Evolutionary conservation across 2,888 invertebrate genomes (phyloP).

Genomic region (Celastrina argiolus): DNA sequence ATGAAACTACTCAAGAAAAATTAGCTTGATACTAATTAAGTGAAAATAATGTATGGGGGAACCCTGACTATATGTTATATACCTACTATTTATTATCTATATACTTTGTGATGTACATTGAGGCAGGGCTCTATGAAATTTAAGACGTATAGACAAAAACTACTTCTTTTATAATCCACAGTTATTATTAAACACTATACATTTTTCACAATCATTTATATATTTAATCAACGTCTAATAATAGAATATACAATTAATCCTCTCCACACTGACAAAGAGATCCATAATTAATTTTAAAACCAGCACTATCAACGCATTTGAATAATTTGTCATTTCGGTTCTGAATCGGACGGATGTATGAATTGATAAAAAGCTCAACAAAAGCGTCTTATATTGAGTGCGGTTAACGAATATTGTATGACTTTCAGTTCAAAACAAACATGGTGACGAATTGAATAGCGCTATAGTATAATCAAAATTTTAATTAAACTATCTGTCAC

Average conservation of each 20-base stretch:
- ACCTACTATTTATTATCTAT: no score
- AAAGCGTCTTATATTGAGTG: constrained; percentile 40
- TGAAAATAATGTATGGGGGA: no score
- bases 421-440: constrained; percentile 48
- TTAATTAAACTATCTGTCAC: constrained; percentile 32
- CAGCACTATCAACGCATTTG: constrained; percentile 42
- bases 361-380: constrained; percentile 53
- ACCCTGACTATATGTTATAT: no score
- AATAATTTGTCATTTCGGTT: constrained; percentile 46
- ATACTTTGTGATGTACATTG: no score
- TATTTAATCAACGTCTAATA: constrained; percentile 16
- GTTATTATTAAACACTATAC: background rate
- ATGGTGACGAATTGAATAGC: constrained; percentile 45
- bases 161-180: background rate
- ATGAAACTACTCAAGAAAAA: no score
- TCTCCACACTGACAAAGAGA: constrained; percentile 37
- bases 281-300: constrained; percentile 37
- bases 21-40: no score
- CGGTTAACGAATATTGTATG: constrained; percentile 51
- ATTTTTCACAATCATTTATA: background rate
- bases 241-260: constrained; percentile 16
- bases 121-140: no score
- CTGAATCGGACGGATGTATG: constrained; percentile 45
- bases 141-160: no score
- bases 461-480: constrained; percentile 38